Conservation (phyloP, 2,888 invertebrate species). For the Hyppa rectilinea region DNA sequence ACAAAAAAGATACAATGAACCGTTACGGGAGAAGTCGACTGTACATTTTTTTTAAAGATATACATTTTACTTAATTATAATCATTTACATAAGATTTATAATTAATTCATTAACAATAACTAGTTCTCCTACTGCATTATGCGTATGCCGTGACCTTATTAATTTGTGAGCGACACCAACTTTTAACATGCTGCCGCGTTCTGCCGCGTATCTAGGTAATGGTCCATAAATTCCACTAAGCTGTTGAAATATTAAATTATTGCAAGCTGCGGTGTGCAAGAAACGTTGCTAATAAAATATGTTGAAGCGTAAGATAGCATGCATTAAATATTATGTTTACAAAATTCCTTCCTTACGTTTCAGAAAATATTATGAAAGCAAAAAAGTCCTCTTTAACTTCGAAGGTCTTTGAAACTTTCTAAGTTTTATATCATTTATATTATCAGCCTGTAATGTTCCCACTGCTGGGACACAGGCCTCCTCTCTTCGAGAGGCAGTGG, state of each 20-base stretch:
- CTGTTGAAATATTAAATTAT: slow-evolving; percentile 49
- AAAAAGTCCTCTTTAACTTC: not conserved
- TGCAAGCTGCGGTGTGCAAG: slow-evolving; percentile 17
- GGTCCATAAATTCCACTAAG: slow-evolving; percentile 47
- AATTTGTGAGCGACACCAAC: slow-evolving; percentile 34
- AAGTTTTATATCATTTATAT: too few species aligned
- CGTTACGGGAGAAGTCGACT: too few species aligned
- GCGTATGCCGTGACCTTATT: slow-evolving; percentile 23
- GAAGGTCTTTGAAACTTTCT: not conserved
- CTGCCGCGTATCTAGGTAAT: slow-evolving; percentile 35
- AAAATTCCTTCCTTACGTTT: not conserved
- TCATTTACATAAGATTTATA: too few species aligned
- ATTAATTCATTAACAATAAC: not conserved
- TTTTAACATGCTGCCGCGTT: slow-evolving; percentile 36
- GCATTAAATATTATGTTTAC: slow-evolving; percentile 2
- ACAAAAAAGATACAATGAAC: too few species aligned
- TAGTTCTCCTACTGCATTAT: not conserved
- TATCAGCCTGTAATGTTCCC: too few species aligned
- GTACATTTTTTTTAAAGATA: too few species aligned
- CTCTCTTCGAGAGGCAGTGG: too few species aligned
- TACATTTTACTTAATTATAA: too few species aligned
- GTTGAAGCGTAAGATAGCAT: slow-evolving; percentile 16
- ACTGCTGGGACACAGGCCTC: too few species aligned
- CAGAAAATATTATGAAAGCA: not conserved
- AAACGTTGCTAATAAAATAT: slow-evolving; percentile 13